Base-by-base conservation (phyloP, 2,797 vertebrate genomes). In the Balearica regulorum region DNA sequence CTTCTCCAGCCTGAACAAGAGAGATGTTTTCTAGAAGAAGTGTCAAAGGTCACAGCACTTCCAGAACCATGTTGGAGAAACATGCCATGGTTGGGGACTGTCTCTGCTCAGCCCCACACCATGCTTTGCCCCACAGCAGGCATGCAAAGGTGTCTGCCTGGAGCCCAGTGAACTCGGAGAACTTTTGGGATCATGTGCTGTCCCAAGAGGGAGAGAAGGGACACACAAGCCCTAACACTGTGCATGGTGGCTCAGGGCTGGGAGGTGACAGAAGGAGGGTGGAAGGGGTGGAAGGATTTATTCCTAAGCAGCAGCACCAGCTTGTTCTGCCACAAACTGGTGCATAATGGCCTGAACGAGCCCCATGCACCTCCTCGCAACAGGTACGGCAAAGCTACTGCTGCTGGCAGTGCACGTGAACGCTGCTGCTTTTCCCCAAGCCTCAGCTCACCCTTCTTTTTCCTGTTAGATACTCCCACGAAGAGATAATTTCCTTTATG, bases 51-150 rank as follows among this genome's bases (percentile, higher is more conserved):
- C 62, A 58, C 44, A 57, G 31, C 43, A 37, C 37, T 37, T 7
- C 60, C n/a, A 68, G 65, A 87, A 57, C 28, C 43, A 72, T 22
- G 11, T 0, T 62, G 37, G 48, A 25, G 21, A 83, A 57, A 41
- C 0, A 0, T 69, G 26, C 37, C 6, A 9, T n/a, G n/a, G 7
- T 28, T 0, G 1, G 22, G n/a, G 20, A 33, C 44, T 48, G 55
- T 62, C 43, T 25, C 37, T 57, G 11, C 37, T 78, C 54, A 72
- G 54, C 22, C n/a, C 13, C 41, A 46, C 54, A 46, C 33, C 43
- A 20, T 33, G 13, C 15, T 64, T 53, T 75, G 49, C 21, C 62
- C 37, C 39, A 53, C 55, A 44, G 46, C 28, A 62, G 68, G 24
- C 17, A 20, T 9, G 13, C 3, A 1, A 6, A 7, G 26, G 17